A percentile compares a stretch with the other conserved stretches of the same genome.
Evolutionary conservation across 2,888 invertebrate species (phyloP).

Genomic region (Actias luna): DNA sequence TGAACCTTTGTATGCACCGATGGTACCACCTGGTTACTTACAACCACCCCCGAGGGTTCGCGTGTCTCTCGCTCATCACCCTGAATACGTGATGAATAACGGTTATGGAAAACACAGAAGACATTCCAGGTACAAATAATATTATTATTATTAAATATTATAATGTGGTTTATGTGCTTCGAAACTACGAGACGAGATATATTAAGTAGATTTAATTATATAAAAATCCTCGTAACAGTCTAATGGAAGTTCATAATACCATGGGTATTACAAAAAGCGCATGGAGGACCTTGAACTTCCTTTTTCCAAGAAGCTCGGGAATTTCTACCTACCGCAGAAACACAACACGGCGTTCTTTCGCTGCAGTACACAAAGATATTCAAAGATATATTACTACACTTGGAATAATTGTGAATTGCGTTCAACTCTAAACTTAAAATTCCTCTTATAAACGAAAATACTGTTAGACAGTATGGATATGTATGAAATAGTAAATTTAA

Average conservation of each 20-base stretch:
- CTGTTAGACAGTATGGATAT: background rate
- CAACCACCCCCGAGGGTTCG: slow-evolving; percentile 59
- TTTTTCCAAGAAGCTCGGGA: too few species aligned
- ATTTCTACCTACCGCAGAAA: too few species aligned
- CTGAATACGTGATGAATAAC: slow-evolving; percentile 62
- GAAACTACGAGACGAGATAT: too few species aligned
- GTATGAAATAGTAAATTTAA: background rate
- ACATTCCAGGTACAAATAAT: slow-evolving; percentile 58
- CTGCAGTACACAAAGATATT: too few species aligned
- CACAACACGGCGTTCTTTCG: too few species aligned
- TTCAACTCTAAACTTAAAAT: background rate
- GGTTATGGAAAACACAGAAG: slow-evolving; percentile 59
- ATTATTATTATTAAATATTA: background rate
- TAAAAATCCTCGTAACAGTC: too few species aligned
- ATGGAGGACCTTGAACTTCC: too few species aligned
- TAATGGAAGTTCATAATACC: too few species aligned
- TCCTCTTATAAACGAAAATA: background rate
- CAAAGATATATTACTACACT: too few species aligned
- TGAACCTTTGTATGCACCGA: slow-evolving; percentile 65
- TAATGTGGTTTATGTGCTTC: background rate
- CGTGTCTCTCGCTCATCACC: slow-evolving; percentile 65
- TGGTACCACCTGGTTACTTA: slow-evolving; percentile 56
- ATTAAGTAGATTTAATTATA: background rate
- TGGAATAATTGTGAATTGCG: too few species aligned
- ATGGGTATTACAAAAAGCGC: too few species aligned